phyloP scores from a whole-genome alignment of 2,113 vertebrate genomes.

The Bubo blakistoni region DNA sequence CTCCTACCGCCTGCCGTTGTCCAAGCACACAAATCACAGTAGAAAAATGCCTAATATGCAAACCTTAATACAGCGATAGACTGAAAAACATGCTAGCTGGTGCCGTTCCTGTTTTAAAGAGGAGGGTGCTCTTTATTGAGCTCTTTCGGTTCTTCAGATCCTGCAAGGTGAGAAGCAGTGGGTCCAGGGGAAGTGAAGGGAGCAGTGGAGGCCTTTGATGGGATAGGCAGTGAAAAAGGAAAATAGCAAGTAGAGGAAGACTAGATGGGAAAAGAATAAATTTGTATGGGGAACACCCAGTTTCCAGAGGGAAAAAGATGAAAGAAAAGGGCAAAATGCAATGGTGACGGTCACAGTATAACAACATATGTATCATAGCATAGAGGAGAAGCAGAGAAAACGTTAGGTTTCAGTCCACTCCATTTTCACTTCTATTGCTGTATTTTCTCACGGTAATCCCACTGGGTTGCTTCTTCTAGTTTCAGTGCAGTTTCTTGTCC shows the following conservation, averaged over 20 bases:
- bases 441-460: neutral
- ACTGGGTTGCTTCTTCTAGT: neutral
- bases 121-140: neutral
- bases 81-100: neutral
- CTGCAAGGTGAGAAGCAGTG: neutral
- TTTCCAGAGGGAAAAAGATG: neutral
- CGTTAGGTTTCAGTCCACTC: neutral
- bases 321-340: neutral
- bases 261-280: neutral
- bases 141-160: neutral
- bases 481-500: neutral
- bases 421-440: neutral
- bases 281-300: neutral
- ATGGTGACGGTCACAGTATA: neutral
- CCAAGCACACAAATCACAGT: neutral
- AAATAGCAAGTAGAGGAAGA: neutral
- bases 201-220: neutral
- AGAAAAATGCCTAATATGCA: neutral
- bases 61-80: neutral
- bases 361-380: fast-evolving
- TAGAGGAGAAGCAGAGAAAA: neutral
- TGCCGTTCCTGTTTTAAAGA: neutral
- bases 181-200: neutral
- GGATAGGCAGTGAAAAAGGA: neutral
- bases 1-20: fast-evolving